Evolutionary conservation across 1,140 invertebrate genomes (phyloP).

Genomic region (Temnothorax curvispinosus): DNA sequence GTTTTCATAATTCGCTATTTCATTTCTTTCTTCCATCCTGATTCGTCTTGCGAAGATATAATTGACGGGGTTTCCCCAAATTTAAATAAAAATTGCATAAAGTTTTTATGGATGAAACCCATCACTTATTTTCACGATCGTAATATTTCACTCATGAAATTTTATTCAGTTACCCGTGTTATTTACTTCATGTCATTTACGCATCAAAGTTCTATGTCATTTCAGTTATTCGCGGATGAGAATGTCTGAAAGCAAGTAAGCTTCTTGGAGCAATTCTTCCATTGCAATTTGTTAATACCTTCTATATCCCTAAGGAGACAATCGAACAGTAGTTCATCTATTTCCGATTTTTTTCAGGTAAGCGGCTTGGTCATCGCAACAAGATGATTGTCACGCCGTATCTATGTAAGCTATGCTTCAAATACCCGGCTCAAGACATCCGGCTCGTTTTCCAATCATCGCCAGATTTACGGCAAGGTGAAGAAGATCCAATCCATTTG

Average conservation of each 20-base stretch:
- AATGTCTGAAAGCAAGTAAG: neutral
- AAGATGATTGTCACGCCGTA: constrained; percentile 47
- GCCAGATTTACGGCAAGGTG: constrained; percentile 83
- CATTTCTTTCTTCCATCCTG: neutral
- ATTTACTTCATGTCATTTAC: neutral
- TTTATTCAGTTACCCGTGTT: neutral
- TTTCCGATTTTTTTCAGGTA: constrained; percentile 77
- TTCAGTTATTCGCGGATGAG: neutral
- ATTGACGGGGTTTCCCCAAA: neutral
- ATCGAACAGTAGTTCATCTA: constrained; percentile 73
- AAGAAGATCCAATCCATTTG: constrained; percentile 84
- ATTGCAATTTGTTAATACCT: neutral
- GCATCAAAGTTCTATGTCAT: constrained; percentile 4
- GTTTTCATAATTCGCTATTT: neutral
- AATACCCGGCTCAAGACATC: constrained; percentile 68
- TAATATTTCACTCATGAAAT: neutral
- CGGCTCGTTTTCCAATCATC: constrained; percentile 65
- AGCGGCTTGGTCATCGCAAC: neutral
- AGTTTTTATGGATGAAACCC: neutral
- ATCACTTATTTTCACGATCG: neutral
- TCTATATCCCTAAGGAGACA: neutral
- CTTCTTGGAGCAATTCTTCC: neutral
- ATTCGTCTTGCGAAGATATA: neutral
- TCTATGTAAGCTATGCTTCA: constrained; percentile 71
- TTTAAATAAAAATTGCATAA: neutral